Evolutionary conservation across 2,113 vertebrate genomes (phyloP), one percentile per base, ranked within the genome.

Genomic region (Zosterops japonicus): DNA sequence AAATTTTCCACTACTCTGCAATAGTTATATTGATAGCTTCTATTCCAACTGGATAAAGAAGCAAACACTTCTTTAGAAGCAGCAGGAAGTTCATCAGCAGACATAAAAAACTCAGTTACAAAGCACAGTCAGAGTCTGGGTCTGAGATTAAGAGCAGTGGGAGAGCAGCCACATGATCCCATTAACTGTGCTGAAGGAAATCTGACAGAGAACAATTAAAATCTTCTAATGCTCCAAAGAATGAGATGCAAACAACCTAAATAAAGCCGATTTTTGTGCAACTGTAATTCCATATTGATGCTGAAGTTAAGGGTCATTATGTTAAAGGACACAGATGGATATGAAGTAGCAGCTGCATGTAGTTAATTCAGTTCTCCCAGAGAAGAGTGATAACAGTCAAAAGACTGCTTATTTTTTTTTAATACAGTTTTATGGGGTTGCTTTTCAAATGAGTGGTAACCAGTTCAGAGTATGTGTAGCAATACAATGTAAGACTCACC

Each of bases 111-210:
- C 47, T 83, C 85, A 89, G 93, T 92, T 84, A 97, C 79, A 96
- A 97, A 95, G 94, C 96, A 96, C 95, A 96, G 94, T 28, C 0
- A 4, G 92, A 84, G 86, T 60, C 92, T 87, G 83, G 61, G 72
- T 27, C 72, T 90, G 86, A 96, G 92, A 96, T 96, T 92, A 96
- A 70, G 59, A 96, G 92, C 95, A 81, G 87, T 94, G 67, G 95
- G 96, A 95, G 94, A 88, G 88, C 83, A 92, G 86, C 92, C 90
- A 94, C 95, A 96, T 90, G 95, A 96, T 92, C 83, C 92, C 88
- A 96, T 96, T 96, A 96, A 95, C 88, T 89, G 86, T 46, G 76
- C 92, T 94, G 80, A 93, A 96, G 68, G 47, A 95, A 95, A 93
- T 81, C 68, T 39, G 63, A 92, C 56, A 47, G 59, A 89, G 89